Evolutionary conservation across 2,797 vertebrate species (phyloP), one percentile per base, ranked within the genome.

Genomic region (Lateolabrax maculatus): DNA sequence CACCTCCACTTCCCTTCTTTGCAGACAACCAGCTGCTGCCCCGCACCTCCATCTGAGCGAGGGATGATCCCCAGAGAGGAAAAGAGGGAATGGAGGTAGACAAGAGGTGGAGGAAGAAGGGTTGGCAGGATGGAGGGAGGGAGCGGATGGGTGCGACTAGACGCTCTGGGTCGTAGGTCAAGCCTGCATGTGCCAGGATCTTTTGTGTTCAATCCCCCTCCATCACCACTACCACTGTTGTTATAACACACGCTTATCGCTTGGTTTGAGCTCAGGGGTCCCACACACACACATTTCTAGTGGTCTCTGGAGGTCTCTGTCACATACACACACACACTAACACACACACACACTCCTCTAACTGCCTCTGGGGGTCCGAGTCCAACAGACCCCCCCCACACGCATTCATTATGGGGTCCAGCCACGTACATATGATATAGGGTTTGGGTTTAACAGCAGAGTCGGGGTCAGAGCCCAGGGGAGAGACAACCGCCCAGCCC

Each of bases 1-100:
- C 81, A 79, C 70, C 46, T 89, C 66, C 63, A 83, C 84, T 80
- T 90, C 79, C 85, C 46, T 64, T 81, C 81, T 71, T 21, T 58
- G 9, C 78, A 89, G 84, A 89, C 75, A 63, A 79, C 84, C 94
- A 95, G 94, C 93, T 94, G 95, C 89, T 76, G 71, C 85, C 71
- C 73, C 64, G 75, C 85, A 85, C 90, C 79, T 90, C 89, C 80
- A 56, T 65, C 67, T 79, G 83, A 93, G 81, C 39, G 16, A 83
- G 36, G 55, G 69, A 62, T 23, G 66, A 81, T 85, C 88, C 92
- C 91, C 84, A 83, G 90, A 92, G 87, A 89, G 82, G 80, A 88
- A 81, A 74, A 68, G 68, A 77, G 77, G 63, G 77, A 83, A 72
- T 60, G 78, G 75, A 86, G 79, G 62, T 64, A 71, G 79, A 66